phyloP scores from a whole-genome alignment of 2,113 vertebrate species.

The Illadopsis cleaveri region DNA sequence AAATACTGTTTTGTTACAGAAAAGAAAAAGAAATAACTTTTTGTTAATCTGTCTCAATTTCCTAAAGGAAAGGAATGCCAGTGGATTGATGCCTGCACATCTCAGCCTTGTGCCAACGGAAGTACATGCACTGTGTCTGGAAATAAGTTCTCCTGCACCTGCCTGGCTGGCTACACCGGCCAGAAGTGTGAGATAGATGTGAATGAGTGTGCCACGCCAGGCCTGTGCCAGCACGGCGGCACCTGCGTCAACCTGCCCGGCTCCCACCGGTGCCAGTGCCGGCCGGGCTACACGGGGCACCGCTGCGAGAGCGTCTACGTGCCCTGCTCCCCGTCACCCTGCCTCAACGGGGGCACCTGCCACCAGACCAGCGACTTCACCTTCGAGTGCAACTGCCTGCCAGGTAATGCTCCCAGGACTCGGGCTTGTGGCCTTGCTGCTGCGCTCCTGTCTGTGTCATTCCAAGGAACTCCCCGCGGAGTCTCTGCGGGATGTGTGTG shows the following conservation, averaged over 20 bases:
- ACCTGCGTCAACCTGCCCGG: constrained; percentile 82
- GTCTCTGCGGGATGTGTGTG: accelerated
- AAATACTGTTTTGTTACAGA: background rate
- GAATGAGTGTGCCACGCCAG: constrained; percentile 79
- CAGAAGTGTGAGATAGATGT: constrained; percentile 84
- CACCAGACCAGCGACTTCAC: constrained; percentile 82
- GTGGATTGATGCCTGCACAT: constrained; percentile 84
- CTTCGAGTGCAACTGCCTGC: constrained; percentile 92
- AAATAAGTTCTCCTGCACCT: constrained; percentile 83
- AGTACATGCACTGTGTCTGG: constrained; percentile 81
- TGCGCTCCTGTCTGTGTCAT: background rate
- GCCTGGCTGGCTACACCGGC: constrained; percentile 82
- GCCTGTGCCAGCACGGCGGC: constrained; percentile 82
- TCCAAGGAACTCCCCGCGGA: background rate
- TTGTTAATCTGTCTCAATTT: background rate
- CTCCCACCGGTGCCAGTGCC: constrained; percentile 85
- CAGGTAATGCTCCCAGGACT: constrained; percentile 69
- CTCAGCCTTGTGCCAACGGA: constrained; percentile 86
- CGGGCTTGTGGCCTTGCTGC: accelerated
- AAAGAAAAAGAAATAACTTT: too few species aligned
- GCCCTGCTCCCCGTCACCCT: constrained; percentile 88
- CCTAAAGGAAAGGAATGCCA: constrained; percentile 83
- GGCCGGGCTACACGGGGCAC: constrained; percentile 81
- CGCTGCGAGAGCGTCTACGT: constrained; percentile 84
- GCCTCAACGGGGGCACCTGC: constrained; percentile 91